A percentile compares a stretch with the other conserved stretches of the same genome.
These are phyloP conservation scores for Seira sanloemensis DNA, from an alignment of 2,888 invertebrate species.

Conservation along the genomic window DNA sequence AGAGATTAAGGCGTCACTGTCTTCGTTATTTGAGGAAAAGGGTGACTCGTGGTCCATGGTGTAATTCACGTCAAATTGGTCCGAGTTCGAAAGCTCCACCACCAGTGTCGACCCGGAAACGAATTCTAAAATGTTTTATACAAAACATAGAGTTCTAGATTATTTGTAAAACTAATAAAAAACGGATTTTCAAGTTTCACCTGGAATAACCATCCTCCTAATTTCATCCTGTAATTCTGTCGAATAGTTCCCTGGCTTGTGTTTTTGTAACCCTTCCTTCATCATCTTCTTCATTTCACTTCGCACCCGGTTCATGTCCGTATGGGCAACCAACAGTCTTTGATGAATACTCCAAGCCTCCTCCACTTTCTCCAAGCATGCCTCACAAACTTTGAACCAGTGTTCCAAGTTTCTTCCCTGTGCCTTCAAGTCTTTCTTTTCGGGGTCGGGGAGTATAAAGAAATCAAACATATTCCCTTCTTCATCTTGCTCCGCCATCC, in stretches of 20 bases:
- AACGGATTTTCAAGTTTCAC: background rate
- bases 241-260: no score
- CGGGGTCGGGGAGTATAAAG: no score
- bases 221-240: background rate
- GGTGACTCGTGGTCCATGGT: background rate
- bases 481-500: background rate
- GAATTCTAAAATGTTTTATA: no score
- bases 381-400: background rate
- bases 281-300: background rate
- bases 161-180: background rate
- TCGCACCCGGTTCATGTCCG: background rate
- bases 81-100: no score
- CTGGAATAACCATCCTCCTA: background rate
- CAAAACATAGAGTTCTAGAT: no score
- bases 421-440: no score
- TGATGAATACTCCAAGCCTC: slow-evolving; percentile 13
- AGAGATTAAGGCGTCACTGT: background rate
- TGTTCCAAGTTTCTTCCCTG: background rate
- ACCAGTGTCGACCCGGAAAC: no score
- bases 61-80: no score
- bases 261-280: background rate
- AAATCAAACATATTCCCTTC: background rate
- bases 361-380: background rate
- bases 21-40: background rate
- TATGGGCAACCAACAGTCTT: background rate